Evolutionary conservation across 2,797 vertebrate species (phyloP).

Genomic region (Bovichtus diacanthus): DNA sequence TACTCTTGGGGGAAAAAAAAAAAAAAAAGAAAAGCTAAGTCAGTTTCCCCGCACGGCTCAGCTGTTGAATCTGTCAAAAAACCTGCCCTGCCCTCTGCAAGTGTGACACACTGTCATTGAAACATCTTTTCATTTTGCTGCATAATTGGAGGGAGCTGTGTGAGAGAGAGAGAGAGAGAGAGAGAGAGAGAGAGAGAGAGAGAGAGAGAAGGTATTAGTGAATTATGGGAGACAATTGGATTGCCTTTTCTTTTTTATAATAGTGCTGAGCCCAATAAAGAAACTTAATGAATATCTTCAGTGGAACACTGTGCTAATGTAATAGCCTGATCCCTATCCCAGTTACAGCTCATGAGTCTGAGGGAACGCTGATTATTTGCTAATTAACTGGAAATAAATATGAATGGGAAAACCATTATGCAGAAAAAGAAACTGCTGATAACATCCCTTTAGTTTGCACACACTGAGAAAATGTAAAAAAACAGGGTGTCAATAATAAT

Average conservation of each 20-base stretch:
- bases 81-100: not conserved
- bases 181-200: not conserved
- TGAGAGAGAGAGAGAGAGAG: no score
- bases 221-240: constrained; percentile 59
- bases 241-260: constrained; percentile 51
- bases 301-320: constrained; percentile 48
- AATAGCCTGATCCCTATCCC: constrained; percentile 57
- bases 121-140: constrained; percentile 45
- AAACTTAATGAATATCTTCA: constrained; percentile 57
- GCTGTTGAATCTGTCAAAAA: constrained; percentile 5
- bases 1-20: no score
- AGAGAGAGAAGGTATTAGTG: constrained; percentile 15
- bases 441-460: not conserved
- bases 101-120: constrained; percentile 34
- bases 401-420: constrained; percentile 33
- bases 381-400: constrained; percentile 67
- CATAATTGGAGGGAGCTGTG: constrained; percentile 6
- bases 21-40: not conserved
- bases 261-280: constrained; percentile 53
- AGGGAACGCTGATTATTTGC: constrained; percentile 62
- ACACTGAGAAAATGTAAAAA: constrained; percentile 22
- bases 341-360: constrained; percentile 52
- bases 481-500: constrained; percentile 2
- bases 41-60: not conserved
- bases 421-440: constrained; percentile 31